Base-by-base conservation (phyloP, 2,888 invertebrate genomes). In the Acrocyrtus sp. region DNA sequence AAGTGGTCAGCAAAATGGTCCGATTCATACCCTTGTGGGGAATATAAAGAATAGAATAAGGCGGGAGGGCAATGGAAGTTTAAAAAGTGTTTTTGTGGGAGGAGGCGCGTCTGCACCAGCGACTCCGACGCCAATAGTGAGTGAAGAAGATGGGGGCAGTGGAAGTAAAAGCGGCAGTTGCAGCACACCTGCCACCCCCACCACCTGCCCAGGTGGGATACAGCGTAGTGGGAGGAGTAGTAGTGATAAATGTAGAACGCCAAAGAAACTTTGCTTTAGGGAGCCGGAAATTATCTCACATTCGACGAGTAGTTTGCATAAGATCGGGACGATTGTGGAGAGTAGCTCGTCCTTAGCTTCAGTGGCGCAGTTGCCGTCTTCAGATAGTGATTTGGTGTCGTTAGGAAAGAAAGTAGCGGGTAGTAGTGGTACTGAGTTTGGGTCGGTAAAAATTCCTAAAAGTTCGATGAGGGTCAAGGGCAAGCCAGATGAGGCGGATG, bases 211-310 rank as follows among this genome's bases (percentile, higher is more conserved):
- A 5, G 65, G 57, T 8, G 45, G 53, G 6, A 70, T 70, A 10
- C 41, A 50, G 22, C 43, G 70, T 19, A 62, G 29, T 56, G 70
- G 39, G 5, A 48, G 72, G 51, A 75, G 75, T 58, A 66, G 51
- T n/a, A 76, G 74, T 72, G 72, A 74, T 53, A 76, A 76, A 48
- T 72, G 70, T 34, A 74, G 74, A 45, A 61, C 72, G 3, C 72
- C 58, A 63, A 95, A 95, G 84, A 95, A 94, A 84, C 85, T 95
- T 12, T 94, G 94, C 8, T 95, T 95, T 84, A 90, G 93, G 73
- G 94, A 94, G 82, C 94, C 94, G 2, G 92, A 92, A 85, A 90
- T 91, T 56, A 86, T 90, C 27, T 70, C 75, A 3, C 65, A 65
- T 39, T 74, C 74, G 8, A 65, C 67, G 8, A 73, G 67, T 47